A percentile compares a stretch with the other conserved stretches of the same genome.
Evolutionary conservation across 2,113 vertebrate genomes (phyloP).

Genomic region (Anoura caudifer): DNA sequence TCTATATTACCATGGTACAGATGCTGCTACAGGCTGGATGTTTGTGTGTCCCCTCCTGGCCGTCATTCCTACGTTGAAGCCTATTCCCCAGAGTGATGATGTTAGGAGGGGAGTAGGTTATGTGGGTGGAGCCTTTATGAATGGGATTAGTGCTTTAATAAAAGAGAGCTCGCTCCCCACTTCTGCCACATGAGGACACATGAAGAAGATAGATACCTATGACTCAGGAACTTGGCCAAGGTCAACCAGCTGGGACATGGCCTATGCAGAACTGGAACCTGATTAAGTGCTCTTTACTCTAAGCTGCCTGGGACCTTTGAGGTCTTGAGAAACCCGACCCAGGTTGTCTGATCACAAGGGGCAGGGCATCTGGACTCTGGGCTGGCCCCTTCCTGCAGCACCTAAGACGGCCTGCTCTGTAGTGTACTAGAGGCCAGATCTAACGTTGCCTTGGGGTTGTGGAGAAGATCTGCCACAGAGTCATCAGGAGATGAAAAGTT

Average conservation of each 20-base stretch:
- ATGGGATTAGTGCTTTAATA: neutral
- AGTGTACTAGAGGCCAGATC: neutral
- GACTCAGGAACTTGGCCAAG: neutral
- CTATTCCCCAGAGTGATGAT: neutral
- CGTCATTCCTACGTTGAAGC: neutral
- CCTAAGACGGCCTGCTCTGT: too few species aligned
- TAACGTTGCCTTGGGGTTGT: neutral
- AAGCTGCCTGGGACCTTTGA: neutral
- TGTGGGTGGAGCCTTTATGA: neutral
- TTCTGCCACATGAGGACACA: neutral
- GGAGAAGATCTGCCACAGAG: constrained; percentile 30
- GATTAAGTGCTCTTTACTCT: neutral
- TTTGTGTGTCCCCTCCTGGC: neutral
- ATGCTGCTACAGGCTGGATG: neutral
- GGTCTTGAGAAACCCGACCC: neutral
- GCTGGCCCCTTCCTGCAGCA: neutral
- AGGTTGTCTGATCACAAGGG: neutral
- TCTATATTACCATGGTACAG: neutral
- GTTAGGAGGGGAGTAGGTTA: neutral
- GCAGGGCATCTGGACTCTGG: neutral
- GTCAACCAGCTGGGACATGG: too few species aligned
- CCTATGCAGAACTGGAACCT: neutral
- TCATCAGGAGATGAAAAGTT: constrained; percentile 66
- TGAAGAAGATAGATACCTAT: neutral
- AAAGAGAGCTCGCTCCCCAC: neutral